These are phyloP conservation scores for Luehdorfia chinensis DNA, from an alignment of 1,140 invertebrate species.

Conservation along the genomic window DNA sequence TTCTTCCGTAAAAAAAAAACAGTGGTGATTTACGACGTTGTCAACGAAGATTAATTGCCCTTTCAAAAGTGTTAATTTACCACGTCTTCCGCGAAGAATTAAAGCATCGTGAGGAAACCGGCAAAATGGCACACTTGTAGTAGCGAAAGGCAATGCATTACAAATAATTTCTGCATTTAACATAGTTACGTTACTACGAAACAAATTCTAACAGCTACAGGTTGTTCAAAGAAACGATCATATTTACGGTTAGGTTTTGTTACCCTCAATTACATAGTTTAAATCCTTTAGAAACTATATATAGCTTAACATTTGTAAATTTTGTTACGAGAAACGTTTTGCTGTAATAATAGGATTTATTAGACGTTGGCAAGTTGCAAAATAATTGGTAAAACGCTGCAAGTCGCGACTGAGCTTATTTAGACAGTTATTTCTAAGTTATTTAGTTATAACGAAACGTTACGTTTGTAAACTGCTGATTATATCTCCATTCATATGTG, in stretches of 20 bases:
- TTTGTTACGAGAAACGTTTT: slow-evolving; percentile 9
- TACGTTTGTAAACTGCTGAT: no score
- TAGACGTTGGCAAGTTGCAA: not conserved
- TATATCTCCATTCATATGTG: no score
- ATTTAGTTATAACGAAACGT: no score
- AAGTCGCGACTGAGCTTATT: no score
- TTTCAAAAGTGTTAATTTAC: no score
- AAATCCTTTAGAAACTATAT: not conserved
- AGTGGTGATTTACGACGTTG: no score
- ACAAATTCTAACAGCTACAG: not conserved
- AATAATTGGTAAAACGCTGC: not conserved
- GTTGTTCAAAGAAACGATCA: not conserved
- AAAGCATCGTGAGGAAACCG: not conserved
- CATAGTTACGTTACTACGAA: not conserved
- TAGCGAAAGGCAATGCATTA: no score
- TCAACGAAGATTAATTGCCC: no score
- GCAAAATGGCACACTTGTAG: not conserved
- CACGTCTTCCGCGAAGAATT: no score
- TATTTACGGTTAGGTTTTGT: slow-evolving; percentile 5
- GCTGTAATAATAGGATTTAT: slow-evolving; percentile 2
- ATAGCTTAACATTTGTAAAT: not conserved
- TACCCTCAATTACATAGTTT: slow-evolving; percentile 8
- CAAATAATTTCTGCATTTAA: no score
- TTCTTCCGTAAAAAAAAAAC: no score
- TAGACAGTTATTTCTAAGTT: no score